Percentiles rank a stretch among this genome's conserved stretches.
These are phyloP conservation scores for Otis tarda DNA, from an alignment of 2,113 vertebrate genomes.

Conservation along the genomic window DNA sequence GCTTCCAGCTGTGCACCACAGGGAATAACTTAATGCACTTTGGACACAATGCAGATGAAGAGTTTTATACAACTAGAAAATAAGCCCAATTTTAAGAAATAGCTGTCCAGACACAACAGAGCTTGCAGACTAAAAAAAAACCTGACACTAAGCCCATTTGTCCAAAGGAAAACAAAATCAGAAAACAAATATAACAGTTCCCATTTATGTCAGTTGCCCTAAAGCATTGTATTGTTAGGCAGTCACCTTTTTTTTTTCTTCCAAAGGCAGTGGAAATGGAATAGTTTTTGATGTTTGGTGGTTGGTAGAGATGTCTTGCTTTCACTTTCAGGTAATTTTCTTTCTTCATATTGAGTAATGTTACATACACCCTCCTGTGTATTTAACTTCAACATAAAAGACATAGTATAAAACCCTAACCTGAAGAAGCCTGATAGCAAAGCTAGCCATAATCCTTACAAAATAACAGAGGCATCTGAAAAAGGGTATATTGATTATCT, in stretches of 20 bases:
- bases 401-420: neutral
- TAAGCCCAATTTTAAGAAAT: constrained; percentile 68
- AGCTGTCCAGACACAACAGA: constrained; percentile 63
- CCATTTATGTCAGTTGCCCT: neutral
- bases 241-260: neutral
- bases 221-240: neutral
- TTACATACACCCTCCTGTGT: neutral
- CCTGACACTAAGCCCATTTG: constrained; percentile 1
- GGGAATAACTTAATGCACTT: constrained; percentile 67
- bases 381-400: neutral
- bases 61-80: constrained; percentile 70
- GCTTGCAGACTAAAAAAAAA: constrained; percentile 2
- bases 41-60: constrained; percentile 63
- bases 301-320: neutral
- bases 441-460: neutral
- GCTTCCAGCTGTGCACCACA: constrained; percentile 73
- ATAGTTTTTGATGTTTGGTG: neutral
- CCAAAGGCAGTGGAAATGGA: neutral
- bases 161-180: constrained; percentile 16
- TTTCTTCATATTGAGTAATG: neutral
- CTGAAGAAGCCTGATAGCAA: neutral
- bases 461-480: neutral
- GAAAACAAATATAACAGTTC: neutral
- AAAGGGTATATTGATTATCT: neutral
- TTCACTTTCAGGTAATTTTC: neutral